These are phyloP conservation scores for Apodemia zela DNA, from an alignment of 2,888 invertebrate species.

Conservation along the genomic window DNA sequence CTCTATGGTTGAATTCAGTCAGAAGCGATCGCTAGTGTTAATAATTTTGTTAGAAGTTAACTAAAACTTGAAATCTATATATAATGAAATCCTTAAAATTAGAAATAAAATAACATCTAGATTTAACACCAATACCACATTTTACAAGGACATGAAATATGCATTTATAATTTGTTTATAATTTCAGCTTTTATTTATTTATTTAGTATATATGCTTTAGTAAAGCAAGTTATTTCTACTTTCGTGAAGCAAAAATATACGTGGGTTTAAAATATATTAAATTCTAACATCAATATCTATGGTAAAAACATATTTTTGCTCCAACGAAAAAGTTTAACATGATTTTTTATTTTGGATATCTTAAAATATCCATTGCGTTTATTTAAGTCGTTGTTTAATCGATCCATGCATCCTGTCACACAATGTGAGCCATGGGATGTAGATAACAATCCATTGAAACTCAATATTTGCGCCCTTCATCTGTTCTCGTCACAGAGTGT, in stretches of 20 bases:
- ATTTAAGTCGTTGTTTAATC: conserved; percentile 43
- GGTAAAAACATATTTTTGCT: conserved; percentile 21
- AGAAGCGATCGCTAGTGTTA: no score
- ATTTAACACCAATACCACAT: conserved; percentile 23
- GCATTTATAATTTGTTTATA: conserved; percentile 21
- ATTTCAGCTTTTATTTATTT: conserved; percentile 20
- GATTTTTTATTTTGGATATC: conserved; percentile 33
- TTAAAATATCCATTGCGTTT: conserved; percentile 37
- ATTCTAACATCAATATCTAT: not conserved
- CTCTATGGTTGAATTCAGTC: no score
- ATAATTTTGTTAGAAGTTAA: not conserved
- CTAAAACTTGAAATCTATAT: conserved; percentile 14
- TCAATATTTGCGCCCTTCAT: conserved; percentile 16
- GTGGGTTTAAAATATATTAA: not conserved
- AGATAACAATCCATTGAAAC: conserved; percentile 27
- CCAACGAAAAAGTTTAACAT: conserved; percentile 16
- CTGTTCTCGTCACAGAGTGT: conserved; percentile 65
- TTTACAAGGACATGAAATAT: conserved; percentile 22
- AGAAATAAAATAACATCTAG: conserved; percentile 29
- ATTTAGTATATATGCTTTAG: conserved; percentile 29
- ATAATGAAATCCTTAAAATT: conserved; percentile 19
- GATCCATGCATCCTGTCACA: conserved; percentile 80
- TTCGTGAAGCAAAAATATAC: conserved; percentile 39
- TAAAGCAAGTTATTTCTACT: conserved; percentile 32
- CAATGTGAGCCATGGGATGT: conserved; percentile 50